Evolutionary conservation across 2,113 vertebrate species (phyloP), one percentile per base, ranked within the genome.

Genomic region (Alouatta palliata): DNA sequence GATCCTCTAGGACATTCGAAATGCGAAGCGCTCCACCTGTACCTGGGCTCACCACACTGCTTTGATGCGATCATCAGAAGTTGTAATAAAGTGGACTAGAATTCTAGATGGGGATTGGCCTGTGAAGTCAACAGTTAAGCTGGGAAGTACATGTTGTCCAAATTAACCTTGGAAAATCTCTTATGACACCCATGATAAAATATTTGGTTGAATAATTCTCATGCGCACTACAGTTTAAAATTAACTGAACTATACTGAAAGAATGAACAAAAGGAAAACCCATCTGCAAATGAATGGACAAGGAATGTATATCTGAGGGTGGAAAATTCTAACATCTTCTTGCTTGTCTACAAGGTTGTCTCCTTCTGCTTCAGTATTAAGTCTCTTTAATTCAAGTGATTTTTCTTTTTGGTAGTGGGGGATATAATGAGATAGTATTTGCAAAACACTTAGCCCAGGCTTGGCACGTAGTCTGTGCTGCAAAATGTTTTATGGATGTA

Each of bases 351-450:
- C n/a, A 45, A 45, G 47, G 16, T 56, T 87, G 49, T 11, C 27
- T 27, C 6, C 35, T 49, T 71, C 40, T 61, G 1, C n/a, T 88
- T 85, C 40, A 61, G 23, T n/a, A 35, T 81, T 32, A 91, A 75
- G 25, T 85, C n/a, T 89, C 56, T 97, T 88, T 77, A 85, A 95
- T 71, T 96, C 30, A 87, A 66, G 30, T 87, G 14, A 27, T 75
- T 77, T 58, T 73, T 27, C 54, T n/a, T 68, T 92, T 49, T 79
- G 64, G 35, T 45, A 32, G 11, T 76, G 8, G 47, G 47, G 25
- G 52, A 70, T 64, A 89, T 86, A 79, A 94, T 85, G 81, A 96
- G 66, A 70, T 85, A 37, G 71, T 81, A 79, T 88, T 86, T 77
- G 35, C 68, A 95, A 80, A 87, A 84, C 77, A 70, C 3, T 80